phyloP scores from a whole-genome alignment of 2,888 invertebrate genomes.

The Drosophila birchii region DNA sequence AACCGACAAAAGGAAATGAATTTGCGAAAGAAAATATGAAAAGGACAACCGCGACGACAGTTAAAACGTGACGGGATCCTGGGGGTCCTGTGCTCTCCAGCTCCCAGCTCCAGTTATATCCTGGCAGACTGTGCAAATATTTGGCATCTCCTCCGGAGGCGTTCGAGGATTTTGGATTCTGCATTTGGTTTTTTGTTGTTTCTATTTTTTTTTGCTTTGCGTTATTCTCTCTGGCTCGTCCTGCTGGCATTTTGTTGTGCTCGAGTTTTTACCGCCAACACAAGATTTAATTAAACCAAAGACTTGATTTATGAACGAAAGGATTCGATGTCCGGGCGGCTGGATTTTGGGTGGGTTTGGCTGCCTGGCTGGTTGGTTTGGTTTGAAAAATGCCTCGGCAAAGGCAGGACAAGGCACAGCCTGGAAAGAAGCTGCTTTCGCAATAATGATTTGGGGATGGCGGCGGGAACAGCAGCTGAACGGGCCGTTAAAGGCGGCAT shows the following conservation, averaged over 20 bases:
- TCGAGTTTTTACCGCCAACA: conserved; percentile 84
- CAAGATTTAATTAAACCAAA: conserved; percentile 86
- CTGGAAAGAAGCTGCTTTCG: conserved; percentile 65
- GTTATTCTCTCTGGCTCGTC: conserved; percentile 10
- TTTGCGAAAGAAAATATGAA: conserved; percentile 59
- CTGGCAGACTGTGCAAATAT: conserved; percentile 61
- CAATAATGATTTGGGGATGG: conserved; percentile 71
- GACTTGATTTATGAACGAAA: conserved; percentile 85
- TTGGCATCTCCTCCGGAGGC: conserved; percentile 60
- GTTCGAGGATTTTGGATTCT: conserved; percentile 25
- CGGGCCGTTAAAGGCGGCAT: conserved; percentile 71
- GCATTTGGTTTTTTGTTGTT: conserved; percentile 23
- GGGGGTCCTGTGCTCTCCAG: conserved; percentile 1
- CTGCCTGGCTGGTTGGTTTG: background rate
- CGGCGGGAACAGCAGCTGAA: conserved; percentile 66
- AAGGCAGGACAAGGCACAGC: conserved; percentile 8
- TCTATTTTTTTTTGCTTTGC: conserved; percentile 11
- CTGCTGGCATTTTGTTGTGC: conserved; percentile 50
- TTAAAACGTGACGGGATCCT: conserved; percentile 63
- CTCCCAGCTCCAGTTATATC: conserved; percentile 16
- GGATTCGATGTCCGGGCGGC: conserved; percentile 75
- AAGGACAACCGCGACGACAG: conserved; percentile 69
- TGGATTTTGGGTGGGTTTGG: conserved; percentile 45
- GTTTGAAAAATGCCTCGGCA: conserved; percentile 71
- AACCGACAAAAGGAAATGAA: conserved; percentile 67